phyloP scores from a whole-genome alignment of 2,888 invertebrate genomes.

The Venusia cambrica region DNA sequence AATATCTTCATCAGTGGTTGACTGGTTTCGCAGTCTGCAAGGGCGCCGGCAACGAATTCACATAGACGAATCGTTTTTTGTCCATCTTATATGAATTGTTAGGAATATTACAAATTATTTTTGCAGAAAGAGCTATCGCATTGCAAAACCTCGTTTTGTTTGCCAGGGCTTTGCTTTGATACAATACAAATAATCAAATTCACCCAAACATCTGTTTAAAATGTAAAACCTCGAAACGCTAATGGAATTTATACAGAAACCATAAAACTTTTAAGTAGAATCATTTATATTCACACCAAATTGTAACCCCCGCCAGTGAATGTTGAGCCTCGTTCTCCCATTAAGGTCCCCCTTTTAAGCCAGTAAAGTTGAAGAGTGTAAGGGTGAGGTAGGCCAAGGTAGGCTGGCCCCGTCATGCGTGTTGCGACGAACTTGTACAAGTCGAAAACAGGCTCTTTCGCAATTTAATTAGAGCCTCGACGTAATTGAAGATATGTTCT shows the following conservation, averaged over 20 bases:
- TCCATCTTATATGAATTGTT: too few species aligned
- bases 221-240: conserved; percentile 68
- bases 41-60: too few species aligned
- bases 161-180: too few species aligned
- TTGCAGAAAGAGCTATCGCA: too few species aligned
- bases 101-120: too few species aligned
- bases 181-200: too few species aligned
- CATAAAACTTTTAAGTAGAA: conserved; percentile 73
- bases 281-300: conserved; percentile 67
- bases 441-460: conserved; percentile 61
- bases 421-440: conserved; percentile 55
- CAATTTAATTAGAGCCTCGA: conserved; percentile 64
- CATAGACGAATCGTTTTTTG: too few species aligned
- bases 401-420: conserved; percentile 48
- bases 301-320: conserved; percentile 46
- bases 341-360: conserved; percentile 23
- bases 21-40: too few species aligned
- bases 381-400: conserved; percentile 35
- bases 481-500: conserved; percentile 68
- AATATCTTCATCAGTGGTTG: too few species aligned
- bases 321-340: conserved; percentile 34
- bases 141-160: too few species aligned
- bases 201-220: conserved; percentile 60
- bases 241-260: conserved; percentile 71
- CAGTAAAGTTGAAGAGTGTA: conserved; percentile 10